A percentile compares a stretch with the other conserved stretches of the same genome.
phyloP scores from a whole-genome alignment of 2,888 invertebrate genomes.

The Thecophora atra region DNA sequence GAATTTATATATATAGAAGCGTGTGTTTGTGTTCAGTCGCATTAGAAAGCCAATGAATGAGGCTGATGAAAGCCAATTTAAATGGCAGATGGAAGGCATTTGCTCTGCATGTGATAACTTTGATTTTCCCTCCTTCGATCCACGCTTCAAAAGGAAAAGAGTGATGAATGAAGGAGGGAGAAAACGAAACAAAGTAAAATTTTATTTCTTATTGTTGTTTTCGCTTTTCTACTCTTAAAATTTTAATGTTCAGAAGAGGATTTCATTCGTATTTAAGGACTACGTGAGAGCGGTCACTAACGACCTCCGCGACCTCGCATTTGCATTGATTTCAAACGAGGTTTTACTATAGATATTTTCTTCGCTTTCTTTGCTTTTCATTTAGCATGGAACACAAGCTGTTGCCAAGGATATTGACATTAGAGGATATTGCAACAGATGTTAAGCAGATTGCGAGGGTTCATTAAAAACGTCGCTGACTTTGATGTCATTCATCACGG shows the following conservation, averaged over 20 bases:
- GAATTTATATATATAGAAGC: slow-evolving; percentile 39
- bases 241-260: slow-evolving; percentile 58
- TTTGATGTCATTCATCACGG: background rate
- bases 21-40: slow-evolving; percentile 8
- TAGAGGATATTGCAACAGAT: too few species aligned
- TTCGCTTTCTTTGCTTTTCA: background rate
- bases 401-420: background rate
- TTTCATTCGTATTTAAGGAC: slow-evolving; percentile 57
- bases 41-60: slow-evolving; percentile 53
- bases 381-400: background rate
- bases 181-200: background rate
- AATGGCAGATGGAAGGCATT: slow-evolving; percentile 43
- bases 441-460: too few species aligned
- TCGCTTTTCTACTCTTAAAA: slow-evolving; percentile 48
- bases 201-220: slow-evolving; percentile 40
- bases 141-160: background rate
- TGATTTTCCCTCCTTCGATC: background rate
- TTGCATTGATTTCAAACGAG: slow-evolving; percentile 41
- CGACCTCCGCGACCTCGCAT: background rate
- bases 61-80: slow-evolving; percentile 60
- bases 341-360: background rate
- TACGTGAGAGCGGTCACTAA: slow-evolving; percentile 47
- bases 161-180: background rate
- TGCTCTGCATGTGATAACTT: background rate
- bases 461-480: background rate